phyloP scores from a whole-genome alignment of 2,113 vertebrate species.

The Pristiophorus japonicus region DNA sequence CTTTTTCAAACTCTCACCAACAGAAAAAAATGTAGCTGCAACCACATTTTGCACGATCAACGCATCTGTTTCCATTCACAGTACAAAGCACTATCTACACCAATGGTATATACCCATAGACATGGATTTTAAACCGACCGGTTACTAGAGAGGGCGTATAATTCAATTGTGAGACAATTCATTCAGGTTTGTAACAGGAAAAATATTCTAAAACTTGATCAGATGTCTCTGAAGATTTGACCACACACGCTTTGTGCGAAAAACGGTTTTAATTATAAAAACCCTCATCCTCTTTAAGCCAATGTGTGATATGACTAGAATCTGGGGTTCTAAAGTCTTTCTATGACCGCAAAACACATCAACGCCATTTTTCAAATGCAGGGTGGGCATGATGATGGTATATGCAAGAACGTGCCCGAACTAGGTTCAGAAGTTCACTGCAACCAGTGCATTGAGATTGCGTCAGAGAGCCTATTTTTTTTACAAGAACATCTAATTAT shows the following conservation, averaged over 20 bases:
- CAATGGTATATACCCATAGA: not conserved
- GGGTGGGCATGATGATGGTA: not conserved
- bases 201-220: not conserved
- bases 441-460: slow-evolving; percentile 13
- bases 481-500: not conserved
- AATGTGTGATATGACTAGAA: not conserved
- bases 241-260: not conserved
- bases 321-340: not conserved
- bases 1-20: not conserved
- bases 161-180: not conserved
- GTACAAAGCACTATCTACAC: not conserved
- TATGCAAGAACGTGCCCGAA: not conserved
- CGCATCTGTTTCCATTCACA: not conserved
- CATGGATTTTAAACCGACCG: not conserved
- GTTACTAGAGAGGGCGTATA: too few species aligned
- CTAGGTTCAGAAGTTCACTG: not conserved
- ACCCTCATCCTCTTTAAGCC: not conserved
- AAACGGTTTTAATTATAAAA: not conserved
- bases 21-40: not conserved
- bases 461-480: not conserved
- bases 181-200: not conserved
- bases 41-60: not conserved
- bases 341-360: not conserved
- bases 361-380: not conserved
- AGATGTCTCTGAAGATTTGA: not conserved